Conservation (phyloP, 2,888 invertebrate genomes). For the Callyntrura guangdongensis region DNA sequence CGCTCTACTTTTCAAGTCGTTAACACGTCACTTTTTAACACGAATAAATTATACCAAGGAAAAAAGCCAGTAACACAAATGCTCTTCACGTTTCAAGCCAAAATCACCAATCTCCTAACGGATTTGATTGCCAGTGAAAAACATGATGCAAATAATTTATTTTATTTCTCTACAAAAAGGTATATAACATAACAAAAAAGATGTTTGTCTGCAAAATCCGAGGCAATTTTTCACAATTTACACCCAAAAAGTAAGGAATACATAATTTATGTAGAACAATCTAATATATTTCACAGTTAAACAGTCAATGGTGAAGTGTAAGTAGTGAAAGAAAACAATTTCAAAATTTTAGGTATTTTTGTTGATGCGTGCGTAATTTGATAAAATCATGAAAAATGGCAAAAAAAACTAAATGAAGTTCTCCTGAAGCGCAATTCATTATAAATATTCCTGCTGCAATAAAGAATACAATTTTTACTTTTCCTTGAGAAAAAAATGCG, state of each 20-base stretch:
- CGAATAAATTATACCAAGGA: background rate
- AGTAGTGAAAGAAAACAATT: background rate
- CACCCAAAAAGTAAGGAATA: background rate
- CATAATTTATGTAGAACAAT: conserved; percentile 12
- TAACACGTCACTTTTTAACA: conserved; percentile 50
- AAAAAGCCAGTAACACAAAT: background rate
- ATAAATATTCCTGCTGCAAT: background rate
- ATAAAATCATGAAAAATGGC: too few species aligned
- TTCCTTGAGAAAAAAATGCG: background rate
- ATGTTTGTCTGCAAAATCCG: background rate
- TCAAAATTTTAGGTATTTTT: background rate
- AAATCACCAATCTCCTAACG: background rate
- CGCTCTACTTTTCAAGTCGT: conserved; percentile 62
- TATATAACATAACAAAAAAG: background rate
- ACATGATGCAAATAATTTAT: background rate
- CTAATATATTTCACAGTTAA: too few species aligned
- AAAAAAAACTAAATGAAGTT: too few species aligned
- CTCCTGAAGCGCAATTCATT: background rate
- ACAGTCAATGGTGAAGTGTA: too few species aligned
- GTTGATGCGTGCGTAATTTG: background rate
- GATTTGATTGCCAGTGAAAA: background rate
- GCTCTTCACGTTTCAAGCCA: background rate
- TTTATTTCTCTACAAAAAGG: background rate
- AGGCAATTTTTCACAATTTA: background rate
- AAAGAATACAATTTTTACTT: background rate